Percentiles rank a stretch among this genome's conserved stretches.
These are phyloP conservation scores for Craterocephalus amniculus DNA, from an alignment of 2,797 vertebrate species.

Conservation along the genomic window DNA sequence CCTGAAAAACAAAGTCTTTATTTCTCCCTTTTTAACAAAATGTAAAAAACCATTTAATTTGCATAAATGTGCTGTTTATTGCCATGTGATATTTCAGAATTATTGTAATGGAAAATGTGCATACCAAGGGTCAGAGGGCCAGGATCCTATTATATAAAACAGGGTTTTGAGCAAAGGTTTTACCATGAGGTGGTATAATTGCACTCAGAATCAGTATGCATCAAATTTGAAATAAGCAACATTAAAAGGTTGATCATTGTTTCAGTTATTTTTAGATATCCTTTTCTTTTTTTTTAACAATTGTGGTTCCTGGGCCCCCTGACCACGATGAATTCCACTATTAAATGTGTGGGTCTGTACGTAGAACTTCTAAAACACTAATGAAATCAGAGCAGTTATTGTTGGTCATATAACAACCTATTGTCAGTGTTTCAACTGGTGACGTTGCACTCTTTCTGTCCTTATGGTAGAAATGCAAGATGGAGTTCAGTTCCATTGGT, in stretches of 20 bases:
- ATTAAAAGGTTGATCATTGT: not conserved
- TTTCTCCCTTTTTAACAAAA: not conserved
- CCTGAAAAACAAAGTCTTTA: no score
- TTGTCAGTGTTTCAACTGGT: not conserved
- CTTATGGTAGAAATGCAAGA: constrained; percentile 83
- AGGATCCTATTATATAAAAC: no score
- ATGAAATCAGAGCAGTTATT: not conserved
- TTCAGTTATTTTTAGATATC: no score
- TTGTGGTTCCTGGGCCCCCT: not conserved
- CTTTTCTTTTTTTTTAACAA: not conserved
- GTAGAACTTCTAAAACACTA: not conserved
- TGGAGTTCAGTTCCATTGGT: constrained; percentile 85
- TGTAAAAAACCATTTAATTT: not conserved
- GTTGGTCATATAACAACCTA: no score
- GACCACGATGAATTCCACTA: not conserved
- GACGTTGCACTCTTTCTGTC: constrained; percentile 9
- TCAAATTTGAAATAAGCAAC: not conserved
- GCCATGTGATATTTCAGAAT: no score
- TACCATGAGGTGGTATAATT: no score
- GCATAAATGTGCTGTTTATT: no score
- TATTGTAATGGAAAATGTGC: no score
- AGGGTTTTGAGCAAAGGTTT: no score
- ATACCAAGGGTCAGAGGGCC: no score
- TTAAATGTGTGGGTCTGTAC: not conserved
- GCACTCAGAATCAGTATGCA: not conserved